These are phyloP conservation scores for Campoplex capitator DNA, from an alignment of 2,888 invertebrate species.

Conservation along the genomic window DNA sequence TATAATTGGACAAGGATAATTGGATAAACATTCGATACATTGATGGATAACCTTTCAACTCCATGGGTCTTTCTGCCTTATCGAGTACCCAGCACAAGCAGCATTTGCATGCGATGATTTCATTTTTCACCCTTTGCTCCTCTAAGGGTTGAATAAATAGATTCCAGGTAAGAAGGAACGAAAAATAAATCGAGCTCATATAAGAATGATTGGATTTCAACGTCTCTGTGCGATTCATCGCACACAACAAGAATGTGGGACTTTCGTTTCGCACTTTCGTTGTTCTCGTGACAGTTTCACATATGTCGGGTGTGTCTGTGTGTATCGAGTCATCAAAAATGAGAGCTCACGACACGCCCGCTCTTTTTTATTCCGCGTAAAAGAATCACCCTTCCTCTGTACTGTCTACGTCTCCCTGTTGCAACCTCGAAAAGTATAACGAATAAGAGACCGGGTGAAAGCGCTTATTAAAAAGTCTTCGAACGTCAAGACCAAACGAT, in stretches of 20 bases:
- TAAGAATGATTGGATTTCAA: background rate
- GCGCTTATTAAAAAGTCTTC: constrained; percentile 41
- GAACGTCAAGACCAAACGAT: constrained; percentile 35
- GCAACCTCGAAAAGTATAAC: constrained; percentile 15
- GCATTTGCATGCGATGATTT: background rate
- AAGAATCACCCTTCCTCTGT: background rate
- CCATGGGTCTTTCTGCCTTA: background rate
- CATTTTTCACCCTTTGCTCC: background rate
- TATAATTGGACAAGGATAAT: constrained; percentile 29
- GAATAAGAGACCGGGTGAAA: constrained; percentile 40
- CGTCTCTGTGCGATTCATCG: background rate
- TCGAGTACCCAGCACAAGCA: background rate
- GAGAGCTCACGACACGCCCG: constrained; percentile 50
- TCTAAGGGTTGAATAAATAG: background rate
- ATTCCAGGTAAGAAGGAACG: background rate
- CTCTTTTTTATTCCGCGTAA: constrained; percentile 21
- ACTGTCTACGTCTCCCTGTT: background rate
- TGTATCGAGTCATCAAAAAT: constrained; percentile 33
- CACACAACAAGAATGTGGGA: background rate
- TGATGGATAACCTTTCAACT: background rate
- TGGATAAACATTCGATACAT: constrained; percentile 20
- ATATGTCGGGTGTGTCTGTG: constrained; percentile 15
- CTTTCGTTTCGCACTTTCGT: constrained; percentile 41
- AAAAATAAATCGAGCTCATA: background rate
- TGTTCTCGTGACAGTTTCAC: constrained; percentile 25